Conservation (phyloP, 2,888 invertebrate genomes). For the Stegophylla sp. region DNA sequence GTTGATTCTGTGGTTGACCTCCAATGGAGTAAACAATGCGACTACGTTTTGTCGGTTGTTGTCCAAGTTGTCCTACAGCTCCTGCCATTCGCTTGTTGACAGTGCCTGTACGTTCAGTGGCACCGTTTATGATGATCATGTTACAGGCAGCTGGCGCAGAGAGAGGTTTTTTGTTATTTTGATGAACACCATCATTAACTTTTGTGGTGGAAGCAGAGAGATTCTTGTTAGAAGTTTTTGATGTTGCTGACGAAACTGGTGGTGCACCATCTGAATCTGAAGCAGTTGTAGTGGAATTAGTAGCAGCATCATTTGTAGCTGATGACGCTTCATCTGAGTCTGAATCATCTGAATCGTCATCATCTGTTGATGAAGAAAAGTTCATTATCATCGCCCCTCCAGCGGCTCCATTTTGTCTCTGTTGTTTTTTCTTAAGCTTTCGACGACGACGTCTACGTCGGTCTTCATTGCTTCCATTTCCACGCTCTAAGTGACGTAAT, state of each 20-base stretch:
- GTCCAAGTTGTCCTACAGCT: background rate
- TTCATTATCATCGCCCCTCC: background rate
- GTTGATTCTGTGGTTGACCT: background rate
- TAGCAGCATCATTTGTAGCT: slow-evolving; percentile 18
- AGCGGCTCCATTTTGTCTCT: slow-evolving; percentile 5
- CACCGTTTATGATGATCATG: background rate
- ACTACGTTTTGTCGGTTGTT: slow-evolving; percentile 26
- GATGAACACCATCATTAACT: slow-evolving; percentile 3
- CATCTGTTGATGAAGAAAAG: slow-evolving; percentile 18
- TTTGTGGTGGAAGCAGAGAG: slow-evolving; percentile 63
- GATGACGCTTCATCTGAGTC: slow-evolving; percentile 27
- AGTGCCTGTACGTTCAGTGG: background rate
- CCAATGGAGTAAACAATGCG: background rate
- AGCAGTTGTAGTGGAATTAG: background rate
- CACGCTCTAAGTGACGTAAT: slow-evolving; percentile 63
- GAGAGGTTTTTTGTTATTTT: background rate
- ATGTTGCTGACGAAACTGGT: background rate
- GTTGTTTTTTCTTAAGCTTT: slow-evolving; percentile 61
- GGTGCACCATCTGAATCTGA: slow-evolving; percentile 36
- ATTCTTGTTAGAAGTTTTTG: slow-evolving; percentile 32
- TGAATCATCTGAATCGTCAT: slow-evolving; percentile 5
- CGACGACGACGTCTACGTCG: slow-evolving; percentile 64
- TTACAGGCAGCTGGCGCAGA: background rate
- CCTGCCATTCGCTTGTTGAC: background rate
- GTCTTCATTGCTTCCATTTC: slow-evolving; percentile 69